Percentiles rank a stretch among this genome's conserved stretches.
Evolutionary conservation across 1,140 invertebrate species (phyloP).

Genomic region (Atta cephalotes): DNA sequence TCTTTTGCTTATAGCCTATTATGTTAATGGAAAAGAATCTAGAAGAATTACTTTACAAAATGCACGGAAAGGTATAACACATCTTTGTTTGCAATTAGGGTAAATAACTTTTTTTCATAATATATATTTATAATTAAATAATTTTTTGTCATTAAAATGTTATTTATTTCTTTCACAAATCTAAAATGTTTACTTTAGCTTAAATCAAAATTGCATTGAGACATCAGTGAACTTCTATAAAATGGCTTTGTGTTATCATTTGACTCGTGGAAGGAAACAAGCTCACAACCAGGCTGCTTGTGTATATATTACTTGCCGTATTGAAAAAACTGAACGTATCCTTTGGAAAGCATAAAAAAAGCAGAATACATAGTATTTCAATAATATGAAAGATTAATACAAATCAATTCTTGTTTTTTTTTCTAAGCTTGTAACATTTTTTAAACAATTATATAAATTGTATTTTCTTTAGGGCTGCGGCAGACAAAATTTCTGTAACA

Average conservation of each 20-base stretch:
- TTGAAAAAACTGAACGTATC: slow-evolving; percentile 97
- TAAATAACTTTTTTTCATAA: slow-evolving; percentile 71
- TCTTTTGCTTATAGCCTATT: slow-evolving; percentile 88
- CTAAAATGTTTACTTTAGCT: slow-evolving; percentile 79
- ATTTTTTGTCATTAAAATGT: slow-evolving; percentile 1
- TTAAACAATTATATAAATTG: not conserved
- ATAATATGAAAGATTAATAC: not conserved
- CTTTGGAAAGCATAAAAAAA: slow-evolving; percentile 79
- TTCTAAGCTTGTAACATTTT: not conserved
- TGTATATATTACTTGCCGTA: slow-evolving; percentile 98
- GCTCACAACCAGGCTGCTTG: slow-evolving; percentile 98
- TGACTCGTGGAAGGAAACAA: slow-evolving; percentile 96
- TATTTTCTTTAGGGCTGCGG: not conserved
- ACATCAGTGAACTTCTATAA: slow-evolving; percentile 98
- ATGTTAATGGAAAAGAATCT: slow-evolving; percentile 94
- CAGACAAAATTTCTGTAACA: no score
- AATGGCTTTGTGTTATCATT: slow-evolving; percentile 94
- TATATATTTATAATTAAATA: slow-evolving; percentile 26
- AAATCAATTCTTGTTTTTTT: not conserved
- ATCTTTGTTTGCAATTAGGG: slow-evolving; percentile 92
- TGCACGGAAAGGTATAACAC: slow-evolving; percentile 93
- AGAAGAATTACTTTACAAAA: slow-evolving; percentile 95
- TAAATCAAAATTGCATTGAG: slow-evolving; percentile 97
- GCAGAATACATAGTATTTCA: not conserved
- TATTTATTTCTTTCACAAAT: slow-evolving; percentile 27